Conservation (phyloP, 2,888 invertebrate species). For the Thymelicus sylvestris region DNA sequence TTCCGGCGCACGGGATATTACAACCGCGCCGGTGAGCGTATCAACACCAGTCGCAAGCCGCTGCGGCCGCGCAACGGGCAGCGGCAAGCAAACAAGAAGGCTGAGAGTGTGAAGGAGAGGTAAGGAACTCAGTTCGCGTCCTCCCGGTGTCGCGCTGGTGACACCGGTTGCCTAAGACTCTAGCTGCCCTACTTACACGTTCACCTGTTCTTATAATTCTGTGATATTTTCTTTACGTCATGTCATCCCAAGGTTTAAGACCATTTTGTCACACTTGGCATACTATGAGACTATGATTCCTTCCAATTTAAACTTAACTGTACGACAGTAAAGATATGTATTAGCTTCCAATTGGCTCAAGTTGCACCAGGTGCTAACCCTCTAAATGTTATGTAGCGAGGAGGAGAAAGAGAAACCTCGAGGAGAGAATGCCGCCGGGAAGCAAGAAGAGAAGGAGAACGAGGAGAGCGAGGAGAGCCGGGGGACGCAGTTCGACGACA, state of each 20-base stretch:
- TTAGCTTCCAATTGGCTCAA: neutral
- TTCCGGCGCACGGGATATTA: slow-evolving; percentile 83
- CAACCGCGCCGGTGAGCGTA: slow-evolving; percentile 83
- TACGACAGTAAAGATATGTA: too few relatives aligned
- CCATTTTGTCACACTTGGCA: too few relatives aligned
- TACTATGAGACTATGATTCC: too few relatives aligned
- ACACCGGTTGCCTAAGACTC: slow-evolving; percentile 67
- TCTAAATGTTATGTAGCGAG: slow-evolving; percentile 53
- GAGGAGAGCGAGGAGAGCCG: slow-evolving; percentile 82
- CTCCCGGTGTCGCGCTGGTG: slow-evolving; percentile 81
- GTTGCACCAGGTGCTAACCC: neutral
- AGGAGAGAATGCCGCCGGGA: slow-evolving; percentile 46
- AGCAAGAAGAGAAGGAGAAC: slow-evolving; percentile 70
- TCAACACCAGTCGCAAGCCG: slow-evolving; percentile 81
- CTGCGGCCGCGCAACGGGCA: slow-evolving; percentile 80
- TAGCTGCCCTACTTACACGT: slow-evolving; percentile 55
- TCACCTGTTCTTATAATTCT: slow-evolving; percentile 53
- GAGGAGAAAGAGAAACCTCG: slow-evolving; percentile 46
- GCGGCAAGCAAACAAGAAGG: slow-evolving; percentile 81
- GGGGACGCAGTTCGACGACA: slow-evolving; percentile 86
- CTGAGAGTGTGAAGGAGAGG: slow-evolving; percentile 82
- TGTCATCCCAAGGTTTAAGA: too few relatives aligned
- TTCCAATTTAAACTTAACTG: too few relatives aligned
- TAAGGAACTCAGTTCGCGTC: slow-evolving; percentile 73
- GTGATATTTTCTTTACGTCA: too few relatives aligned